Evolutionary conservation across 2,888 invertebrate species (phyloP).

Genomic region (Kryphioiulus occultus): DNA sequence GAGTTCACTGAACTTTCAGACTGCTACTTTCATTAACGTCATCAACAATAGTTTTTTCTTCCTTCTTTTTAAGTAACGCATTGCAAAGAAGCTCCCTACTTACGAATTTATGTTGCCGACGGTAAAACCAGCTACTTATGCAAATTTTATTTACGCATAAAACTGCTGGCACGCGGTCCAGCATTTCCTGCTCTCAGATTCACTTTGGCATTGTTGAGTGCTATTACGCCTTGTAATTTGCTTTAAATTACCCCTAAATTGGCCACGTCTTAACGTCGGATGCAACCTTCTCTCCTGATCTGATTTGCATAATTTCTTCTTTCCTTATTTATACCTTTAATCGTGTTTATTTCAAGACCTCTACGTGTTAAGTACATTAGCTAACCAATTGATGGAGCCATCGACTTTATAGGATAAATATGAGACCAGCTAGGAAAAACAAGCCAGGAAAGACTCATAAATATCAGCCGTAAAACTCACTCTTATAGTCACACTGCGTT

Average conservation of each 20-base stretch:
- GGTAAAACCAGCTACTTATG: constrained; percentile 22
- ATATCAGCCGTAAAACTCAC: background rate
- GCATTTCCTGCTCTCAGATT: constrained; percentile 38
- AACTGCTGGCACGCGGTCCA: constrained; percentile 33
- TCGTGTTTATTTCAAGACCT: constrained; percentile 26
- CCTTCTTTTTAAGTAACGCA: background rate
- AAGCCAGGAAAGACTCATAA: background rate
- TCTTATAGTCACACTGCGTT: background rate
- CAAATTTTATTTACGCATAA: constrained; percentile 32
- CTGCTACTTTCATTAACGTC: background rate
- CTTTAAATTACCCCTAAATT: constrained; percentile 38
- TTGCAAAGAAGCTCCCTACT: background rate
- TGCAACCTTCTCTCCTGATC: constrained; percentile 8
- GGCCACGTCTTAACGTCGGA: background rate
- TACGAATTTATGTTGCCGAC: background rate
- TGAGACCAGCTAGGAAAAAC: background rate
- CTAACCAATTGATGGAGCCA: constrained; percentile 24
- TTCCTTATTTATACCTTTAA: constrained; percentile 34
- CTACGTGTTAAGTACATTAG: background rate
- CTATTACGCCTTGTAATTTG: constrained; percentile 32
- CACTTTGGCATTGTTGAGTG: constrained; percentile 32
- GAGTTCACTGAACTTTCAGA: constrained; percentile 37
- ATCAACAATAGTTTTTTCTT: background rate
- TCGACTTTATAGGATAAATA: constrained; percentile 22
- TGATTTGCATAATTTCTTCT: constrained; percentile 14